Percentiles rank a stretch among this genome's conserved stretches.
These are phyloP conservation scores for Pammene fasciana DNA, from an alignment of 2,888 invertebrate genomes.

Conservation along the genomic window DNA sequence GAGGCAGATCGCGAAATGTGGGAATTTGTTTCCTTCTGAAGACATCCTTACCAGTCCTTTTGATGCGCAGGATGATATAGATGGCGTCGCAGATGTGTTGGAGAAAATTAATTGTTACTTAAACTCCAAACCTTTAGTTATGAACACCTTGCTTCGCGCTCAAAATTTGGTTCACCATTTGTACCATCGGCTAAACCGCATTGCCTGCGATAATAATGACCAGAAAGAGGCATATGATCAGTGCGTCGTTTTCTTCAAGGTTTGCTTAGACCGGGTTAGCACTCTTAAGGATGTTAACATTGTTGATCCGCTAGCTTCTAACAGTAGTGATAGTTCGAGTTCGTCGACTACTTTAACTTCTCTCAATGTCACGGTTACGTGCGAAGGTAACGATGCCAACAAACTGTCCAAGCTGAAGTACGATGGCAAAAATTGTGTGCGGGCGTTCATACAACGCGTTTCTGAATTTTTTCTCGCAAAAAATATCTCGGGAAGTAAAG, in stretches of 20 bases:
- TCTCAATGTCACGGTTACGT: constrained; percentile 22
- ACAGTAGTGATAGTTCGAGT: not conserved
- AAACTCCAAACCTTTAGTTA: not conserved
- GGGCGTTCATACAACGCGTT: constrained; percentile 21
- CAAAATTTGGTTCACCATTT: not conserved
- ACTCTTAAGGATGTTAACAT: not conserved
- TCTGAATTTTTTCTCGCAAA: not conserved
- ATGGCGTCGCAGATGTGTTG: not conserved
- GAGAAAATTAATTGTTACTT: not conserved
- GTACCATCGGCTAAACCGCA: not conserved
- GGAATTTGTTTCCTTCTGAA: not conserved
- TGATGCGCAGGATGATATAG: not conserved
- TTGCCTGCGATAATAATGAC: not conserved
- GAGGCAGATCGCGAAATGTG: constrained; percentile 21
- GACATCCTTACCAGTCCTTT: not conserved
- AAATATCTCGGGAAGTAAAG: not conserved
- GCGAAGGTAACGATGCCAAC: constrained; percentile 7
- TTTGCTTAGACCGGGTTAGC: not conserved
- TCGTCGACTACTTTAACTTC: not conserved
- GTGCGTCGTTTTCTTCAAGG: not conserved
- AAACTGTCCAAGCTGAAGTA: not conserved
- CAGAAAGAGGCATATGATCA: not conserved
- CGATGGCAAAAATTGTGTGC: constrained; percentile 21
- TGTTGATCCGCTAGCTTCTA: not conserved
- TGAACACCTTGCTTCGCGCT: not conserved